A percentile compares a stretch with the other conserved stretches of the same genome.
phyloP scores from a whole-genome alignment of 2,888 invertebrate genomes.

The Heliconius erato region DNA sequence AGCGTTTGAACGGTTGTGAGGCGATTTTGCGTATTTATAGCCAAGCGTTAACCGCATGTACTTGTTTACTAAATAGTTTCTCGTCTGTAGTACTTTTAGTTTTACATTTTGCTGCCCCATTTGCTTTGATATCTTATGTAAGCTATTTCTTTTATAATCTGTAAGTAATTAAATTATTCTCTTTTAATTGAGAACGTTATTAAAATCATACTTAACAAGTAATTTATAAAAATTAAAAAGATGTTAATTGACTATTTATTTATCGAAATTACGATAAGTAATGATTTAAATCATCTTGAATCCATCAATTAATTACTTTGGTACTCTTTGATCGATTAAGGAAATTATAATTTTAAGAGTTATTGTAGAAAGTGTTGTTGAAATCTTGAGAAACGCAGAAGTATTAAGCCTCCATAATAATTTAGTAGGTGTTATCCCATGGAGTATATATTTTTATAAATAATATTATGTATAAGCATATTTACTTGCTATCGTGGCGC shows the following conservation, averaged over 20 bases:
- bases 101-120: slow-evolving; percentile 5
- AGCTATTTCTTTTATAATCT: not conserved
- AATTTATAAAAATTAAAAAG: too few relatives aligned
- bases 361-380: not conserved
- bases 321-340: not conserved
- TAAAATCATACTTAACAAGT: not conserved
- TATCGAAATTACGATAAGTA: not conserved
- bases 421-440: not conserved
- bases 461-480: too few relatives aligned
- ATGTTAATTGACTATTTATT: not conserved
- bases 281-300: not conserved
- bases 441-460: too few relatives aligned
- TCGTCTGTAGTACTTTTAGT: slow-evolving; percentile 23
- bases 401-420: not conserved
- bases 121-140: not conserved
- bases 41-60: slow-evolving; percentile 31
- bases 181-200: not conserved
- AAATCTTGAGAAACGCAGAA: not conserved
- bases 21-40: slow-evolving; percentile 39
- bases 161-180: not conserved
- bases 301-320: not conserved
- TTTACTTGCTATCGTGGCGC: too few relatives aligned
- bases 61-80: slow-evolving; percentile 41
- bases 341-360: not conserved
- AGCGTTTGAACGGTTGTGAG: slow-evolving; percentile 21